phyloP scores from a whole-genome alignment of 2,113 vertebrate species.

The Dasyprocta punctata region DNA sequence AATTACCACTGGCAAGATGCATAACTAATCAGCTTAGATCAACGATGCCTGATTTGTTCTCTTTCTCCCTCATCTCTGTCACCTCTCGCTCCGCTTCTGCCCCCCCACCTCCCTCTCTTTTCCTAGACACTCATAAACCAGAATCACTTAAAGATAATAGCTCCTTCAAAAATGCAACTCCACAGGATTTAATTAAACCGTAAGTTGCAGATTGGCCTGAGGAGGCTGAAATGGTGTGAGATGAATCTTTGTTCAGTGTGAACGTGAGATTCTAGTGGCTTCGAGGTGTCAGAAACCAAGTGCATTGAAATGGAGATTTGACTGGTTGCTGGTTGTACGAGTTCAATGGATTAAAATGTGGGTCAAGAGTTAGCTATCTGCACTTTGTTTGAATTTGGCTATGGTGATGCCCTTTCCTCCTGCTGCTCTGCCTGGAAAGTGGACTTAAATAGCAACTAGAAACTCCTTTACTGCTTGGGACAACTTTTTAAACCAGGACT shows the following conservation, averaged over 20 bases:
- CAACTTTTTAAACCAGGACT: neutral
- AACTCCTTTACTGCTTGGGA: neutral
- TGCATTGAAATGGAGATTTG: conserved; percentile 49
- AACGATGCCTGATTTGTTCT: conserved; percentile 67
- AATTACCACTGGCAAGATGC: conserved; percentile 67
- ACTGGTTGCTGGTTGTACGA: neutral
- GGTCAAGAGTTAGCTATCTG: neutral
- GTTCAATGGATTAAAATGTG: neutral
- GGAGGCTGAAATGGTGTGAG: conserved; percentile 46
- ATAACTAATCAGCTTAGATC: conserved; percentile 73
- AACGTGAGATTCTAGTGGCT: conserved; percentile 55
- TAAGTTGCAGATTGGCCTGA: conserved; percentile 66
- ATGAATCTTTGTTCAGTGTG: conserved; percentile 55
- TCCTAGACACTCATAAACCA: conserved; percentile 70
- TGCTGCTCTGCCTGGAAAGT: neutral
- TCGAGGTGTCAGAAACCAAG: conserved; percentile 65
- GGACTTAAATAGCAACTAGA: neutral
- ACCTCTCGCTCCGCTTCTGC: conserved; percentile 59
- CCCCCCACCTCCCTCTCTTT: neutral
- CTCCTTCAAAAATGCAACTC: conserved; percentile 77
- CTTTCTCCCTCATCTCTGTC: conserved; percentile 53
- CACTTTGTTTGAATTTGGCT: conserved; percentile 34
- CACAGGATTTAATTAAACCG: conserved; percentile 74
- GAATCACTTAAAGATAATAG: conserved; percentile 76
- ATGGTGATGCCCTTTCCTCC: neutral